Evolutionary conservation across 2,888 invertebrate species (phyloP).

Genomic region (Ganaspis brasiliensis): DNA sequence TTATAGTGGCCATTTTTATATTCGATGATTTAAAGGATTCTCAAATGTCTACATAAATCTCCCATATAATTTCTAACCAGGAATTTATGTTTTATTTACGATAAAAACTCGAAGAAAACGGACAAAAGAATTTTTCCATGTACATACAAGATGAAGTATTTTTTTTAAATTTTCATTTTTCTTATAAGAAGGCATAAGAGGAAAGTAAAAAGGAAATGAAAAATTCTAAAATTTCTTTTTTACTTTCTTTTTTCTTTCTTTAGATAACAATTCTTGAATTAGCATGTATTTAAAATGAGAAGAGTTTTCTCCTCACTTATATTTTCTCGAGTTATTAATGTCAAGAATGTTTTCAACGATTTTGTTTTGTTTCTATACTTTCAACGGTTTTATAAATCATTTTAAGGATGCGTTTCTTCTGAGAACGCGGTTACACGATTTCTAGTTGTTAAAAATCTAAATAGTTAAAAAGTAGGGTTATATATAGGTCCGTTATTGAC

Average conservation of each 20-base stretch:
- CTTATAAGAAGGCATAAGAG: no score
- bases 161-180: no score
- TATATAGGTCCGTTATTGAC: no score
- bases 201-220: no score
- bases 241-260: no score
- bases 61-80: neutral
- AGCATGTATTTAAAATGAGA: no score
- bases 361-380: constrained; percentile 1
- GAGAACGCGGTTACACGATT: neutral
- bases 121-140: no score
- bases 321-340: neutral
- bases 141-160: no score
- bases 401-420: neutral
- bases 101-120: neutral
- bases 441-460: neutral
- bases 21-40: neutral
- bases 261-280: no score
- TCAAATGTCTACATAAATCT: constrained; percentile 9
- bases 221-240: no score
- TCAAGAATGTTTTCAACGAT: neutral
- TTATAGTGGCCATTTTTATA: neutral
- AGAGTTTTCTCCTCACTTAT: no score
- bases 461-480: neutral
- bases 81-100: neutral
- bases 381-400: constrained; percentile 5